A percentile compares a stretch with the other conserved stretches of the same genome.
Evolutionary conservation across 2,797 vertebrate species (phyloP).

Genomic region (Acanthurus tractus): DNA sequence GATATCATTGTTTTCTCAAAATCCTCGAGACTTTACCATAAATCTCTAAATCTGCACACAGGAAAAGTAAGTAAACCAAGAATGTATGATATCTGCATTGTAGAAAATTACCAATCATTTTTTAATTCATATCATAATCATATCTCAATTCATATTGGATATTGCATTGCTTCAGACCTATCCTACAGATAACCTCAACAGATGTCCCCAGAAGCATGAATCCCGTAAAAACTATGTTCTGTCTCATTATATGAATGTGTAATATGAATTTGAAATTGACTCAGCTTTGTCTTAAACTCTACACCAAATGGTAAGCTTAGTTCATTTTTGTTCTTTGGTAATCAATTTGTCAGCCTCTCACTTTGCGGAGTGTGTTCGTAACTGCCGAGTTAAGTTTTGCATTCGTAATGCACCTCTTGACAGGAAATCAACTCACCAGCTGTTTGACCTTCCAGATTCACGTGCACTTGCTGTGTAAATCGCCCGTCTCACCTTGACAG

Average conservation of each 20-base stretch:
- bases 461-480: neutral
- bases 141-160: neutral
- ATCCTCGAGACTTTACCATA: conserved; percentile 46
- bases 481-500: conserved; percentile 10
- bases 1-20: conserved; percentile 47
- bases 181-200: neutral
- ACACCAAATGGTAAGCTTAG: neutral
- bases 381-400: neutral
- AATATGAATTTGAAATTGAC: conserved; percentile 7
- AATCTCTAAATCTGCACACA: conserved; percentile 25
- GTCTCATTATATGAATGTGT: neutral
- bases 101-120: neutral
- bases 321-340: too few species aligned
- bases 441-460: neutral
- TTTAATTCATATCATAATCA: too few species aligned
- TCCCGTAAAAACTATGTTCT: neutral
- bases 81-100: conserved; percentile 2
- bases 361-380: too few species aligned
- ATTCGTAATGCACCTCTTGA: neutral
- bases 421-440: neutral
- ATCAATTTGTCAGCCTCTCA: too few species aligned
- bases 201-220: neutral
- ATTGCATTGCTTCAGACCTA: neutral
- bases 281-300: neutral
- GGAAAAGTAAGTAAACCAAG: conserved; percentile 4